Evolutionary conservation across 1,140 invertebrate genomes (phyloP).

Genomic region (Drosophila kepulauana): DNA sequence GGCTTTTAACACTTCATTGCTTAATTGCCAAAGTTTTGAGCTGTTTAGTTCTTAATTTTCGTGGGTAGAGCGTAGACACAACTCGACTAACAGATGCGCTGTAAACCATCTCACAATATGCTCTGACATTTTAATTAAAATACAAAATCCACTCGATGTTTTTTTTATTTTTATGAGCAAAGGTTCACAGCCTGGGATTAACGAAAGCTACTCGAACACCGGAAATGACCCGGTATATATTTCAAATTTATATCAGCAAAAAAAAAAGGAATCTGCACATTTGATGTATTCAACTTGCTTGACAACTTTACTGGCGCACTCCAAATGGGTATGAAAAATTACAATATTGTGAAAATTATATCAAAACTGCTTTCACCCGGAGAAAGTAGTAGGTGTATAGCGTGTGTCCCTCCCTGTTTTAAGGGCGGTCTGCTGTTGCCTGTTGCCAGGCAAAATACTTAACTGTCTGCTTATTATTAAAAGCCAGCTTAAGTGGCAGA

Average conservation of each 20-base stretch:
- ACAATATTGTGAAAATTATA: conserved; percentile 33
- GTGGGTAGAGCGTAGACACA: not conserved
- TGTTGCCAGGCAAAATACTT: conserved; percentile 71
- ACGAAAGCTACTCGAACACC: not conserved
- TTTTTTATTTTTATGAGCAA: not conserved
- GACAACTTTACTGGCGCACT: not conserved
- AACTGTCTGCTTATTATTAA: conserved; percentile 80
- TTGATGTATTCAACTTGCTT: not conserved
- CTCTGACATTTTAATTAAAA: not conserved
- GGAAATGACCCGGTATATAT: not conserved
- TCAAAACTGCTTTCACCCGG: conserved; percentile 13
- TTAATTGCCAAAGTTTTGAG: conserved; percentile 60
- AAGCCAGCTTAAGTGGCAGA: conserved; percentile 81
- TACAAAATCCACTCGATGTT: not conserved
- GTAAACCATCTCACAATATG: not conserved
- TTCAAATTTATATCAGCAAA: not conserved
- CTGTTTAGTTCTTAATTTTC: conserved; percentile 42
- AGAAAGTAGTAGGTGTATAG: not conserved
- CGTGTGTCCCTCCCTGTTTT: not conserved
- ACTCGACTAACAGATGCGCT: conserved; percentile 1
- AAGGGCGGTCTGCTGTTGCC: not conserved
- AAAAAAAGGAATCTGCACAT: too few relatives aligned
- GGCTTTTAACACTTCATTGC: conserved; percentile 46
- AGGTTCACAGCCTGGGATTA: not conserved
- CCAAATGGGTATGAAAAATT: conserved; percentile 16